These are phyloP conservation scores for Sphecodes monilicornis DNA, from an alignment of 2,888 invertebrate genomes.

Conservation along the genomic window DNA sequence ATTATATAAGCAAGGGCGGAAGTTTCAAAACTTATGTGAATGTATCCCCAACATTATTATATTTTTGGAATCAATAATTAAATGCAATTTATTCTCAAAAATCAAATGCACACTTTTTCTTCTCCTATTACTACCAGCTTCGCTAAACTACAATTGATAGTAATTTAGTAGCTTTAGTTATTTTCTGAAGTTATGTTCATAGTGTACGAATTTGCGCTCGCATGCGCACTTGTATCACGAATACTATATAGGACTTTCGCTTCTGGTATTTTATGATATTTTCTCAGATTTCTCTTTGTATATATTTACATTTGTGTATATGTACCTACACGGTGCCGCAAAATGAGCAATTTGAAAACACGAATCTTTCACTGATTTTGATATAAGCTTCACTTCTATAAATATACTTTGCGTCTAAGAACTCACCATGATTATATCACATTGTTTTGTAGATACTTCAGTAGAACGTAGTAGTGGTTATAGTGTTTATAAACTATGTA, in stretches of 20 bases:
- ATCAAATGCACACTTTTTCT: background rate
- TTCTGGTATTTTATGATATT: background rate
- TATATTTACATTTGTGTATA: background rate
- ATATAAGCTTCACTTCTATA: background rate
- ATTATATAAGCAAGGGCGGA: background rate
- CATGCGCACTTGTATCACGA: background rate
- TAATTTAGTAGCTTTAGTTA: background rate
- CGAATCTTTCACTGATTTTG: background rate
- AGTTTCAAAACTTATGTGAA: background rate
- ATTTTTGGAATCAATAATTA: background rate
- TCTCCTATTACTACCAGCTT: background rate
- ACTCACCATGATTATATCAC: background rate
- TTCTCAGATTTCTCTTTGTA: too few species aligned
- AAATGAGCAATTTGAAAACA: background rate
- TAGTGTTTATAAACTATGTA: background rate
- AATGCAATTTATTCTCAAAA: slow-evolving; percentile 1
- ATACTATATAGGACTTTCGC: background rate
- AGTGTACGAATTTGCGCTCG: background rate
- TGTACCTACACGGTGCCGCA: background rate
- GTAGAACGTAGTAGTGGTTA: background rate
- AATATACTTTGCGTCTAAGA: background rate
- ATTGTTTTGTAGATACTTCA: background rate
- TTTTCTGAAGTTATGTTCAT: too few species aligned
- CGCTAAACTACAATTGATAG: background rate
- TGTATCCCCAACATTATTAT: background rate